Evolutionary conservation across 2,888 invertebrate species (phyloP).

Genomic region (Synergus itoensis): DNA sequence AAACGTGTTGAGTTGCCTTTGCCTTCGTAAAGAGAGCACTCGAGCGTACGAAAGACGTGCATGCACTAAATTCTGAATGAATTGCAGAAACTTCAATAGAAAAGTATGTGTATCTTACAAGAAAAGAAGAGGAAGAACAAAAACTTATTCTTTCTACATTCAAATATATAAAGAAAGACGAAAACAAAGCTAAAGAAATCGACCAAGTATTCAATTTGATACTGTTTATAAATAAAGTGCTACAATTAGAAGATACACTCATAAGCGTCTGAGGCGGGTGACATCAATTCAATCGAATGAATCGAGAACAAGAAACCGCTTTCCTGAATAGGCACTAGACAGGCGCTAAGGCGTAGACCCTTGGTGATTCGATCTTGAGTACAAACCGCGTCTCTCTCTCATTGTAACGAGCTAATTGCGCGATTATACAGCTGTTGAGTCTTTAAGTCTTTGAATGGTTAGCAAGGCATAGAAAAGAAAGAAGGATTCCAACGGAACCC

Average conservation of each 20-base stretch:
- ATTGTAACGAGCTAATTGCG: slow-evolving; percentile 25
- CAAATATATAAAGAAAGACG: not conserved
- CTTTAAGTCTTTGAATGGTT: slow-evolving; percentile 8
- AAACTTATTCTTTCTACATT: not conserved
- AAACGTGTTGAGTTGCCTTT: slow-evolving; percentile 13
- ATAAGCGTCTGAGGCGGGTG: not conserved
- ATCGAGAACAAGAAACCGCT: slow-evolving; percentile 31
- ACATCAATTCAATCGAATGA: slow-evolving; percentile 15
- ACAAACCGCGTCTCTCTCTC: slow-evolving; percentile 19
- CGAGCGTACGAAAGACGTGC: not conserved
- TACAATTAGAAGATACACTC: not conserved
- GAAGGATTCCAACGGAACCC: slow-evolving; percentile 4
- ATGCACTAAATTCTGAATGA: slow-evolving; percentile 3
- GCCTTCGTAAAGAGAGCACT: not conserved
- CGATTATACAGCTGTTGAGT: slow-evolving; percentile 34
- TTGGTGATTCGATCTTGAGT: slow-evolving; percentile 23
- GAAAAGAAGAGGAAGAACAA: not conserved
- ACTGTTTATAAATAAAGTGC: not conserved
- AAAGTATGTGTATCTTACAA: not conserved
- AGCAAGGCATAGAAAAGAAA: not conserved
- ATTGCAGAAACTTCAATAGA: slow-evolving; percentile 24
- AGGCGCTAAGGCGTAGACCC: not conserved
- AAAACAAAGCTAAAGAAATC: not conserved
- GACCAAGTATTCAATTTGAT: not conserved
- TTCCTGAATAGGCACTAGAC: slow-evolving; percentile 19